phyloP scores from a whole-genome alignment of 35 echinoderm and acorn worm species.

The Acanthaster planci region DNA sequence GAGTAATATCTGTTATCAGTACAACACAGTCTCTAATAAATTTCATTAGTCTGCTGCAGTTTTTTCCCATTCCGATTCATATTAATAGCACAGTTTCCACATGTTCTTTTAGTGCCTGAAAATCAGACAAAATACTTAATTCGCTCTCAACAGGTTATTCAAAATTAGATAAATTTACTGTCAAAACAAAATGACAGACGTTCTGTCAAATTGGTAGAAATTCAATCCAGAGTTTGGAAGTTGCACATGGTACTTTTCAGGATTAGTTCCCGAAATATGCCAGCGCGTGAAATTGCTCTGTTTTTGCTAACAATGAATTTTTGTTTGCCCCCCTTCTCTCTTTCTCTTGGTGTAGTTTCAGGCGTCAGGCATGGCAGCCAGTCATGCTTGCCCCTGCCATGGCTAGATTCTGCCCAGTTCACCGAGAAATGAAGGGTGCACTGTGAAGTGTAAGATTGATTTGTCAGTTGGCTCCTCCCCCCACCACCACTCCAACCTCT shows the following conservation, averaged over 20 bases:
- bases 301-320: not conserved
- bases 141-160: not conserved
- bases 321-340: too few relatives aligned
- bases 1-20: too few relatives aligned
- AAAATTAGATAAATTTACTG: not conserved
- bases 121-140: too few relatives aligned
- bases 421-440: not conserved
- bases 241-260: not conserved
- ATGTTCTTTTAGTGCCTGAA: too few relatives aligned
- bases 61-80: too few relatives aligned
- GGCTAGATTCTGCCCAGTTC: conserved; percentile 6
- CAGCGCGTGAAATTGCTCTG: not conserved
- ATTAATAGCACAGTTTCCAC: too few relatives aligned
- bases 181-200: not conserved
- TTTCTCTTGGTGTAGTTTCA: not conserved
- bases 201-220: not conserved
- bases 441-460: not conserved
- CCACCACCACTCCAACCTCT: not conserved
- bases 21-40: too few relatives aligned
- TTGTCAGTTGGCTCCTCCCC: not conserved
- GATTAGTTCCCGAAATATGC: not conserved
- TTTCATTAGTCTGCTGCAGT: too few relatives aligned
- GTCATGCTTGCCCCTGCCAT: not conserved
- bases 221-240: not conserved
- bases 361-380: conserved; percentile 6